phyloP scores from a whole-genome alignment of 2,797 vertebrate species.

The Siniperca undulata region DNA sequence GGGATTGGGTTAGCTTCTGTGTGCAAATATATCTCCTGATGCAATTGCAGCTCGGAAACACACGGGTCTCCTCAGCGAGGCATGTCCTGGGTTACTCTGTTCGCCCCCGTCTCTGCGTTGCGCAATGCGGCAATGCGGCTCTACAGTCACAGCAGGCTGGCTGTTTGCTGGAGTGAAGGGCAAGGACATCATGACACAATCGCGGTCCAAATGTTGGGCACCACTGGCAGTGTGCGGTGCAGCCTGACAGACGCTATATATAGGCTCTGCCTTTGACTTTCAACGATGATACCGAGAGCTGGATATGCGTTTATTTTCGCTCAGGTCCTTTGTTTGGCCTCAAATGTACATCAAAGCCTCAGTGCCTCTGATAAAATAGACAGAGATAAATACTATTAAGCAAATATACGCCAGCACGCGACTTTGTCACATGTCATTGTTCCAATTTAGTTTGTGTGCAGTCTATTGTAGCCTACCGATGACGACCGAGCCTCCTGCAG shows the following conservation, averaged over 20 bases:
- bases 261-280: slow-evolving; percentile 40
- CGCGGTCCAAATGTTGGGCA: slow-evolving; percentile 35
- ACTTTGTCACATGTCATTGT: slow-evolving; percentile 40
- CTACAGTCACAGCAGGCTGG: slow-evolving; percentile 67
- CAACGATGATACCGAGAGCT: not conserved
- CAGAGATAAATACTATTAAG: not conserved
- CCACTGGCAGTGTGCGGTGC: slow-evolving; percentile 19
- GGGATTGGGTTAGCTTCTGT: slow-evolving; percentile 13
- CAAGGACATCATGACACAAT: slow-evolving; percentile 61
- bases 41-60: slow-evolving; percentile 61
- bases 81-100: slow-evolving; percentile 71
- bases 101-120: slow-evolving; percentile 80
- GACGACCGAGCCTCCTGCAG: slow-evolving; percentile 75
- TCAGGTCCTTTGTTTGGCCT: slow-evolving; percentile 48
- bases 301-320: slow-evolving; percentile 28
- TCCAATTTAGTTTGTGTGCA: slow-evolving; percentile 41
- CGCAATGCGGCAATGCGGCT: slow-evolving; percentile 85
- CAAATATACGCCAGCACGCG: slow-evolving; percentile 18
- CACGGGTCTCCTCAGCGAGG: slow-evolving; percentile 63
- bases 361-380: not conserved
- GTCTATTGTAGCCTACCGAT: slow-evolving; percentile 56
- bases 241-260: slow-evolving; percentile 22
- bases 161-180: slow-evolving; percentile 68
- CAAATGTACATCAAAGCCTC: slow-evolving; percentile 1
- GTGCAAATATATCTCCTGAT: slow-evolving; percentile 55